phyloP scores from a whole-genome alignment of 2,797 vertebrate species.

The Xyrichtys novacula region DNA sequence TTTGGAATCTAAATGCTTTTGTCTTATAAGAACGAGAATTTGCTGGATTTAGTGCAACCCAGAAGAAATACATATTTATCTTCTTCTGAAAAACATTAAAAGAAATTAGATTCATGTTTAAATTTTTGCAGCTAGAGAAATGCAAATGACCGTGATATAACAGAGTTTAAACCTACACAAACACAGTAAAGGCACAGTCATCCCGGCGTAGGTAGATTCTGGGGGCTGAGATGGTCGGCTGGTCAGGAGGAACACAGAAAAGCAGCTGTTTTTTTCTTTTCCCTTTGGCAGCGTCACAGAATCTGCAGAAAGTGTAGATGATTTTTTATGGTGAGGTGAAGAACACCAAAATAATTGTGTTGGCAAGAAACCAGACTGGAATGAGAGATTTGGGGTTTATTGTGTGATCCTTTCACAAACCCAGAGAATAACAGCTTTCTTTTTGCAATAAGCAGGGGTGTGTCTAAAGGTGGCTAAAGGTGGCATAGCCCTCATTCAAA shows the following conservation, averaged over 20 bases:
- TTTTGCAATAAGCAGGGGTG: background rate
- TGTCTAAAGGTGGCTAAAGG: background rate
- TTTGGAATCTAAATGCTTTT: slow-evolving; percentile 28
- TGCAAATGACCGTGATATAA: slow-evolving; percentile 8
- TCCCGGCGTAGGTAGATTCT: slow-evolving; percentile 18
- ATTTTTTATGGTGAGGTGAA: slow-evolving; percentile 21
- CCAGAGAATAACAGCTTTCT: too few species aligned
- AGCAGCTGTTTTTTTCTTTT: slow-evolving; percentile 34
- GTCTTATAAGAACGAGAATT: background rate
- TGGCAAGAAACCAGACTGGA: slow-evolving; percentile 20
- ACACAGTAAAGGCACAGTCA: slow-evolving; percentile 17
- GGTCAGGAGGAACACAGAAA: slow-evolving; percentile 26
- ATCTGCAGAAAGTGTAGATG: slow-evolving; percentile 27
- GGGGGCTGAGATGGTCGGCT: slow-evolving; percentile 17
- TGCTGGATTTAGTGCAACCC: background rate
- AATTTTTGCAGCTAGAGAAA: slow-evolving; percentile 2
- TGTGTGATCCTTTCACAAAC: too few species aligned
- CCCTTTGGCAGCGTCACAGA: slow-evolving; percentile 42
- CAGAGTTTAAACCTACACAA: slow-evolving; percentile 33
- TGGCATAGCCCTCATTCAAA: too few species aligned
- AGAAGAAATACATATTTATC: background rate
- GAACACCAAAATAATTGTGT: slow-evolving; percentile 22
- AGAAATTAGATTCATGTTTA: slow-evolving; percentile 21
- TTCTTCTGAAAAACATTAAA: background rate
- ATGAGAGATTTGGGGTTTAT: background rate